Evolutionary conservation across 2,113 vertebrate genomes (phyloP), one percentile per base, ranked within the genome.

Genomic region (Catagonus wagneri): DNA sequence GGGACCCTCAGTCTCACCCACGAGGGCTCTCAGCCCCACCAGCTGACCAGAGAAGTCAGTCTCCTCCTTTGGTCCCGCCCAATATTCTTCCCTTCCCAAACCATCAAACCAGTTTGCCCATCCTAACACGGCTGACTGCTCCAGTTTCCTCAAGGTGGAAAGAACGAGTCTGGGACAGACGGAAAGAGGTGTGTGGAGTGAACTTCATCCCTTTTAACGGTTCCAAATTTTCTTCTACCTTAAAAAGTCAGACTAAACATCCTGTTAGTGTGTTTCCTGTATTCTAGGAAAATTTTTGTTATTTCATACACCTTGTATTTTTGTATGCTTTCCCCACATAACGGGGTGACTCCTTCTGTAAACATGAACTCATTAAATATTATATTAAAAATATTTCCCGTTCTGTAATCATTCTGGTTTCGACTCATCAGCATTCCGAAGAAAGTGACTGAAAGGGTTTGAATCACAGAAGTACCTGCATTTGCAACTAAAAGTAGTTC

Each of bases 331-430:
- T 50, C 44, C 20, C 50, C 39, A 86, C 34, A 22, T 79, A 54
- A 83, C 83, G 7, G 20, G 44, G 89, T 90, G 66, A 66, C 15
- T 63, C 32, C 68, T 93, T 89, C 78, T 88, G 25, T 93, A 85
- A 68, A 84, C 90, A 23, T 89, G 17, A 61, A 65, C 5, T 90
- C 81, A 97, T 86, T 96, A 96, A 94, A 96, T 0, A 10, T 39
- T 80, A 54, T 88, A 92, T 97, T 54, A 3, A 72, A 97, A 95
- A 65, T 81, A n/a, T 52, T 83, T 94, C 52, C 66, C 54, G 66
- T 36, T 96, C 74, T 94, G 32, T 96, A 93, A 54, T 90, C 27
- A 83, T 96, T 97, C 58, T 79, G 27, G 3, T 93, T 88, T 95
- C 86, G 83, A 90, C 34, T 92, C 39, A 94, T 76, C 58, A n/a